A percentile compares a stretch with the other conserved stretches of the same genome.
Conservation (phyloP, 1,140 invertebrate species). For the Megalonaias nervosa region DNA sequence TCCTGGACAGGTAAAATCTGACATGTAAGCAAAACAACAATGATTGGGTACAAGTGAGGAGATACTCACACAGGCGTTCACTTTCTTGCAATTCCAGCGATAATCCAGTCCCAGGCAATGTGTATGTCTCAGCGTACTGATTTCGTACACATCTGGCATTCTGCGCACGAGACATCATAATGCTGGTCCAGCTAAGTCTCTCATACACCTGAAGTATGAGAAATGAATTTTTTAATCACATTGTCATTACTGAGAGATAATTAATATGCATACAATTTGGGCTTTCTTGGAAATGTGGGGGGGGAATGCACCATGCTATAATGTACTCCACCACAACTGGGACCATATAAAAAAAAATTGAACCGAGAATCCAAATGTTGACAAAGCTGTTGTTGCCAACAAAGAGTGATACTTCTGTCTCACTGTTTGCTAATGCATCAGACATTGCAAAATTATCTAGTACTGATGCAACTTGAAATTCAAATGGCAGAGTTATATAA, state of each 20-base stretch:
- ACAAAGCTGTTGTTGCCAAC: too few species aligned
- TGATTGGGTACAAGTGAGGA: background rate
- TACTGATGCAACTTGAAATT: too few species aligned
- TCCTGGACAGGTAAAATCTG: too few species aligned
- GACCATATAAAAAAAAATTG: background rate
- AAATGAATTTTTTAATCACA: background rate
- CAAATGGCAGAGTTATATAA: too few species aligned
- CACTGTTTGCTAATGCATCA: too few species aligned
- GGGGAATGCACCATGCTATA: background rate
- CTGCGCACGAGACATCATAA: conserved; percentile 91
- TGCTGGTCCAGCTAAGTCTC: conserved; percentile 91
- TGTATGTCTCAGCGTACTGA: conserved; percentile 91
- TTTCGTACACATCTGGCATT: conserved; percentile 92
- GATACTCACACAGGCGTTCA: conserved; percentile 85
- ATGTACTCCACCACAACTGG: background rate
- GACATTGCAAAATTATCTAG: too few species aligned
- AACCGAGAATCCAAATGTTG: too few species aligned
- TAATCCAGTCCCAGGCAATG: conserved; percentile 92
- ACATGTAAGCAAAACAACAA: background rate
- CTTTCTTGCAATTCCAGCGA: conserved; percentile 92
- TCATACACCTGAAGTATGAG: conserved; percentile 82
- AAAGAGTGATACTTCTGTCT: too few species aligned
- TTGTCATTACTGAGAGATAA: background rate
- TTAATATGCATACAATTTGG: background rate
- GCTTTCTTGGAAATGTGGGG: background rate